Base-by-base conservation (phyloP, 2,888 invertebrate genomes). In the Epicampocera succincta region DNA sequence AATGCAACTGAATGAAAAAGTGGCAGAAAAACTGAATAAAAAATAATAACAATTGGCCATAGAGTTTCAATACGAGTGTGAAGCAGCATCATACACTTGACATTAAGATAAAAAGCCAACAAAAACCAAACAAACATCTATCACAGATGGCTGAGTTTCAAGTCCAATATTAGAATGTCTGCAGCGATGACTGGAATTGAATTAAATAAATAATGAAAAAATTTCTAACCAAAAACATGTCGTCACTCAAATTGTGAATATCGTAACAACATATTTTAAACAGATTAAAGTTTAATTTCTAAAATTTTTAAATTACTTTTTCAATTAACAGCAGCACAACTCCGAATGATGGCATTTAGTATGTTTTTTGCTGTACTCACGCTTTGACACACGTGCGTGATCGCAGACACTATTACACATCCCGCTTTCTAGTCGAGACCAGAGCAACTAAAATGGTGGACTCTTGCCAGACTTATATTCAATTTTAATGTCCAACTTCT, bases 61-160 rank as follows among this genome's bases (percentile, higher is more conserved):
- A 54, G 50, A 25, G 21, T 54, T 46, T 74, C 13, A 71, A 46
- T 21, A 11, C n/a, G n/a, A n/a, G n/a, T n/a, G n/a, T 19, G 17
- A 48, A 33, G 15, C 15, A 58, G 25, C 2, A 2, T 2, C 25
- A 9, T 50, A 75, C 66, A 82, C 82, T 82, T 82, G 82, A 82
- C 82, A 82, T 78, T 82, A 78, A 66, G 46, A n/a, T 69, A 56
- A 76, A 74, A 65, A 69, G 74, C 71, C 74, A 68, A 46, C 68
- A 81, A 38, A 33, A 33, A 42, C 2, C 12, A 13, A 48, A 68
- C n/a, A n/a, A n/a, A n/a, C n/a, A n/a, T n/a, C n/a, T n/a, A 33
- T 9, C 17, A 29, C 68, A 76, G 60, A 52, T 69, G 69, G 38
- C 17, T 61, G n/a, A 40, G n/a, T 61, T 69, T 63, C 61, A 76